phyloP scores from a whole-genome alignment of 1,140 invertebrate genomes.

The Euura lappo region DNA sequence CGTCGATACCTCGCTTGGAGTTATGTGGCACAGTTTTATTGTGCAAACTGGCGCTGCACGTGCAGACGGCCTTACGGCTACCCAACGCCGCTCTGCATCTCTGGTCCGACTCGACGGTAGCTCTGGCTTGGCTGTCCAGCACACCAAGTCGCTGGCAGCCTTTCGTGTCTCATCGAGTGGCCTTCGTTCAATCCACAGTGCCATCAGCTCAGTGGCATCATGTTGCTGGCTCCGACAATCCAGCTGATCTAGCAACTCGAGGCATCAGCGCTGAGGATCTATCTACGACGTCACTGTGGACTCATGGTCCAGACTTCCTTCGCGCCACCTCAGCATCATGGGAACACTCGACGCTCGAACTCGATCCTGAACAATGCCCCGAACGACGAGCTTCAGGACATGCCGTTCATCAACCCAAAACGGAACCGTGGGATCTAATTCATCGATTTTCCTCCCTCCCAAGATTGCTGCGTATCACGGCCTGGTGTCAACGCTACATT shows the following conservation, averaged over 20 bases:
- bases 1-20: constrained; percentile 13
- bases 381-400: constrained; percentile 1
- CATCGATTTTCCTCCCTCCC: neutral
- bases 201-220: constrained; percentile 11
- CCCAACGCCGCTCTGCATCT: neutral
- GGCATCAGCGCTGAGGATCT: neutral
- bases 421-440: neutral
- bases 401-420: neutral
- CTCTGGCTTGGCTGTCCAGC: constrained; percentile 12
- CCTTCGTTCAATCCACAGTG: constrained; percentile 3
- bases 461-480: neutral
- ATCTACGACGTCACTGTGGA: constrained; percentile 32
- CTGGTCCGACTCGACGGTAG: constrained; percentile 15
- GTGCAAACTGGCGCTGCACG: neutral
- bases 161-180: constrained; percentile 18
- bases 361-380: neutral
- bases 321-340: neutral
- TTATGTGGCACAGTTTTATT: constrained; percentile 24
- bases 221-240: constrained; percentile 38
- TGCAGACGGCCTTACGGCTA: neutral
- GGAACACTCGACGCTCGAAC: neutral
- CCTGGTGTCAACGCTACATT: neutral
- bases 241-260: neutral
- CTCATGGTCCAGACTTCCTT: constrained; percentile 30
- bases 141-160: constrained; percentile 16